Evolutionary conservation across 2,797 vertebrate species (phyloP), one percentile per base, ranked within the genome.

Genomic region (Hipposideros larvatus): DNA sequence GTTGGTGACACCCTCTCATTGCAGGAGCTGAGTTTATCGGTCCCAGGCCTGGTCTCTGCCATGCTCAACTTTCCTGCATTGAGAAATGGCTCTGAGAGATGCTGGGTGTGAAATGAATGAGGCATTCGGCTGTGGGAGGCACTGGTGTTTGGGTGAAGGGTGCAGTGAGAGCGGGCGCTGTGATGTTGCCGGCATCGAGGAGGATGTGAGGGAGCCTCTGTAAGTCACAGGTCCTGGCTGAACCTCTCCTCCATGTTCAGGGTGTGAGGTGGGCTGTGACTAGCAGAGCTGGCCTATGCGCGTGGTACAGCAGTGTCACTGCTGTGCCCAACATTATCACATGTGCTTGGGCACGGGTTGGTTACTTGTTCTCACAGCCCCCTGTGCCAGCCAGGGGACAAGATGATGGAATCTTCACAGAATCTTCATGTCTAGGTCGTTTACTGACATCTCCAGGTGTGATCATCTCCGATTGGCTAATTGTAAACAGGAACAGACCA

Each of bases 341-440:
- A 51, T 15, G 51, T 34, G 48, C 26, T 53, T 10, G 8, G 34
- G 63, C 53, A 5, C 7, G 57, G 28, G 7, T 14, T 5, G 22
- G 16, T 41, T 10, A 6, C 26, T 16, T 10, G 37, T 34, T 14
- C 37, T 51, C 18, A 53, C 21, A 11, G 53, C 24, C 73, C 53
- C 21, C 10, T 48, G 4, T 9, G 19, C 26, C 41, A 8, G 15
- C 41, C 28, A 7, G n/a, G 24, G 78, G 48, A 22, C 14, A 65
- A 24, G 15, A 24, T n/a, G 5, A 2, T 3, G 37, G 51, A 5
- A 1, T 8, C 15, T 41, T 22, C 11, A 0, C 4, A 31, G 51
- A 5, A 1, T 8, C 15, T 48, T 22, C 11, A 0, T 11, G 19
- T 13, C 10, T 13, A 28, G 57, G 2, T 11, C 0, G 0, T 46